phyloP scores from a whole-genome alignment of 2,888 invertebrate genomes.

The Byasa hedistus region DNA sequence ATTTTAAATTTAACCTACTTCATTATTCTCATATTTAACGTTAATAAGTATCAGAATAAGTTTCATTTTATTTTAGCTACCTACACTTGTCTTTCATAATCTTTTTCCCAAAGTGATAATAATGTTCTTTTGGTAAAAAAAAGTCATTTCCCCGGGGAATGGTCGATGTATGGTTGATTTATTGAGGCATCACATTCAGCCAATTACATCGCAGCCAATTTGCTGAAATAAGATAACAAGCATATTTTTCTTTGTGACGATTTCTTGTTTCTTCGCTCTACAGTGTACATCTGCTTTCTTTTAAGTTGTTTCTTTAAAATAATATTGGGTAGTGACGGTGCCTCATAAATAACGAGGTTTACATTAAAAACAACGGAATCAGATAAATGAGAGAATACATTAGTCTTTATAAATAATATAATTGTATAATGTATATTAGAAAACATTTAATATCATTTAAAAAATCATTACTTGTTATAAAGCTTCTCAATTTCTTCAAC shows the following conservation, averaged over 20 bases:
- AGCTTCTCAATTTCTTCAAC: too few relatives aligned
- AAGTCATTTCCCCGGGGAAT: slow-evolving; percentile 5
- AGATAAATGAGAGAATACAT: too few relatives aligned
- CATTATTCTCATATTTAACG: too few relatives aligned
- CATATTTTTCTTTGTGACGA: slow-evolving; percentile 6
- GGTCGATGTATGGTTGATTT: slow-evolving; percentile 15
- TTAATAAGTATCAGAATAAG: too few relatives aligned
- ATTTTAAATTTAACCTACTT: too few relatives aligned
- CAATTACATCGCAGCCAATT: slow-evolving; percentile 14
- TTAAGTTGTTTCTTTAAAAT: neutral
- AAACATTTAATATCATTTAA: too few relatives aligned
- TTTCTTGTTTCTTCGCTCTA: neutral
- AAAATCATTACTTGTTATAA: too few relatives aligned
- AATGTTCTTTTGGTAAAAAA: neutral
- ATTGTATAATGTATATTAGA: too few relatives aligned
- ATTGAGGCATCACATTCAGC: slow-evolving; percentile 9
- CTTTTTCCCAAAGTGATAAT: neutral
- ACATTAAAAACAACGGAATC: neutral
- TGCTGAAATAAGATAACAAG: slow-evolving; percentile 9
- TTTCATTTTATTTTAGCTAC: too few relatives aligned
- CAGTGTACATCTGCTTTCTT: neutral
- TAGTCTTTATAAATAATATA: too few relatives aligned
- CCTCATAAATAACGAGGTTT: neutral
- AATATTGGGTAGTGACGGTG: neutral
- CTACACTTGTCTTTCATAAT: too few relatives aligned